Evolutionary conservation across 1,140 invertebrate genomes (phyloP).

Genomic region (Papilio machaon): DNA sequence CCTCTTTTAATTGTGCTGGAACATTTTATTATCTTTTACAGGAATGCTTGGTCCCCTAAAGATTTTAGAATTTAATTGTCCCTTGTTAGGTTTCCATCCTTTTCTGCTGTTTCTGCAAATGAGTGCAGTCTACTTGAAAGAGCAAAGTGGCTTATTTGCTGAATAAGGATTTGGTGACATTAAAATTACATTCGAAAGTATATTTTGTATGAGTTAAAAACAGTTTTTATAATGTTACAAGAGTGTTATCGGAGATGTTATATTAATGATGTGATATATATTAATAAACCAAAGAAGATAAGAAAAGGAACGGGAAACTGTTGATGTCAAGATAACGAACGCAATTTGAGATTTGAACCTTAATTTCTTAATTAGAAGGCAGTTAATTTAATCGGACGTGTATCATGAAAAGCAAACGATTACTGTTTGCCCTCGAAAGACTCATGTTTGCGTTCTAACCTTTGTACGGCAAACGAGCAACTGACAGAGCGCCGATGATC

Average conservation of each 20-base stretch:
- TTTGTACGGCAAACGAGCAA: slow-evolving; percentile 19
- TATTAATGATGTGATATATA: too few species aligned
- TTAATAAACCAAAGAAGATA: background rate
- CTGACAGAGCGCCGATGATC: slow-evolving; percentile 31
- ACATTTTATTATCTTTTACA: slow-evolving; percentile 32
- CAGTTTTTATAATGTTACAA: too few species aligned
- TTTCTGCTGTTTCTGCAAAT: background rate
- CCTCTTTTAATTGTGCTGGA: slow-evolving; percentile 15
- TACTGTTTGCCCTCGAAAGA: background rate
- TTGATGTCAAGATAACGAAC: background rate
- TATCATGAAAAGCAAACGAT: background rate
- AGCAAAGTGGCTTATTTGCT: background rate
- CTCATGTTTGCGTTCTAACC: slow-evolving; percentile 32
- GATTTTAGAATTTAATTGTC: slow-evolving; percentile 33
- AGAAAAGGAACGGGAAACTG: background rate
- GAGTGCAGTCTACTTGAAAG: background rate
- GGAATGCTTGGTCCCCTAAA: background rate
- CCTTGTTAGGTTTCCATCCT: slow-evolving; percentile 23
- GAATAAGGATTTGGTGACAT: background rate
- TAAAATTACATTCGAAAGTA: background rate
- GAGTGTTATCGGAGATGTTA: too few species aligned
- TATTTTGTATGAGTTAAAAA: too few species aligned
- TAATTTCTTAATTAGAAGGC: background rate
- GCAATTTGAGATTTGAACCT: background rate
- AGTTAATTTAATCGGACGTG: background rate